Evolutionary conservation across 2,113 vertebrate genomes (phyloP).

Genomic region (Chlamydotis undulata): DNA sequence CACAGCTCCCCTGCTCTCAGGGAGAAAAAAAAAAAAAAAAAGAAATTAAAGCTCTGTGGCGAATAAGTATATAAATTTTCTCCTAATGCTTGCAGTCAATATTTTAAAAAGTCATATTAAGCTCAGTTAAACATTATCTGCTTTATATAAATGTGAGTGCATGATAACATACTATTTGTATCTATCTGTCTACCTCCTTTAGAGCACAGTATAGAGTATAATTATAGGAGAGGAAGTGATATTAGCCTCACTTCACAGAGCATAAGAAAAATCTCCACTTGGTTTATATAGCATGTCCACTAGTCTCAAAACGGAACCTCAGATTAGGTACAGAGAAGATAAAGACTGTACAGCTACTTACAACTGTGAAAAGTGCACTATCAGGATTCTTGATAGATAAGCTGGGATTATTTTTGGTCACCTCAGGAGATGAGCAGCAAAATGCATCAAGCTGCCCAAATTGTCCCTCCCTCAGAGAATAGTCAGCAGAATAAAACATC

Average conservation of each 20-base stretch:
- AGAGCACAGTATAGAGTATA: background rate
- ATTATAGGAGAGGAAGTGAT: background rate
- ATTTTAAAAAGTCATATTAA: background rate
- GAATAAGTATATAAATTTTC: background rate
- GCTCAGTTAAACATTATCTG: background rate
- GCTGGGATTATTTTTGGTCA: background rate
- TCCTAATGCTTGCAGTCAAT: background rate
- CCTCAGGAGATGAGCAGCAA: background rate
- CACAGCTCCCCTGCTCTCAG: background rate
- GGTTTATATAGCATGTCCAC: background rate
- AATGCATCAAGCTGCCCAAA: background rate
- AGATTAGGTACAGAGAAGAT: background rate
- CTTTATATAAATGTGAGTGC: background rate
- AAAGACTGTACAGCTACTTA: background rate
- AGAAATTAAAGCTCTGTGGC: background rate
- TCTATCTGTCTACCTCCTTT: background rate
- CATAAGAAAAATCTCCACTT: background rate
- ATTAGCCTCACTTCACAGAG: background rate
- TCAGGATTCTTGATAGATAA: background rate
- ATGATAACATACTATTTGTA: background rate
- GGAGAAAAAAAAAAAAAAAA: background rate
- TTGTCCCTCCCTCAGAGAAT: background rate
- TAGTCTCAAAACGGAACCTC: background rate
- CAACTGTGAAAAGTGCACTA: background rate
- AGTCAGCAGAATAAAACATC: constrained; percentile 10